These are phyloP conservation scores for Melanargia galathea DNA, from an alignment of 2,888 invertebrate genomes.

Conservation along the genomic window DNA sequence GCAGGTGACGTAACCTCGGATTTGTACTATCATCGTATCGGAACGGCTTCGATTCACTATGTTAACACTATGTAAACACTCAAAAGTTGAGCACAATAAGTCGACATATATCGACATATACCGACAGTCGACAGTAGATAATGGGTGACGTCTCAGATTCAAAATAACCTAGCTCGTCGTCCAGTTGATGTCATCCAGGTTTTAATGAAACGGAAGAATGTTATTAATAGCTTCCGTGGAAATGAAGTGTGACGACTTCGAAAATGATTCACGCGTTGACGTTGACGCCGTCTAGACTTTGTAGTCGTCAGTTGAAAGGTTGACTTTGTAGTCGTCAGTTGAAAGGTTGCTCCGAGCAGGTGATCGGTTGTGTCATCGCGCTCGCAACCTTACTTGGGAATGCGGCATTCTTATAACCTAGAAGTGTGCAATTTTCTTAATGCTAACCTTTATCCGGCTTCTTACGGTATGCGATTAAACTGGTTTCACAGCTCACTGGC, in stretches of 20 bases:
- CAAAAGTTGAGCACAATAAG: conserved; percentile 9
- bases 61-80: conserved; percentile 38
- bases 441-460: conserved; percentile 38
- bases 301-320: conserved; percentile 39
- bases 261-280: conserved; percentile 39
- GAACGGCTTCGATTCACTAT: conserved; percentile 34
- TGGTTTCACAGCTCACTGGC: conserved; percentile 36
- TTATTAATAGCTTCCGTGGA: conserved; percentile 35
- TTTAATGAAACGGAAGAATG: conserved; percentile 33
- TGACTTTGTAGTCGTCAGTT: conserved; percentile 30
- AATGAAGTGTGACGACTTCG: conserved; percentile 36
- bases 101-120: no score
- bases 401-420: conserved; percentile 42
- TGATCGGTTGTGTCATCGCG: conserved; percentile 42
- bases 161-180: conserved; percentile 6
- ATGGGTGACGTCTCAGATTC: conserved; percentile 8
- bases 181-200: conserved; percentile 38
- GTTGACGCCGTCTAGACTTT: conserved; percentile 34
- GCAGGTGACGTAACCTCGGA: conserved; percentile 64
- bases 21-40: conserved; percentile 53
- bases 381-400: conserved; percentile 39
- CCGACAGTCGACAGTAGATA: no score
- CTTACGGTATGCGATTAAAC: conserved; percentile 36
- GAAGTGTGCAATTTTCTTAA: conserved; percentile 34
- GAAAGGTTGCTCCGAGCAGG: conserved; percentile 41